These are phyloP conservation scores for Cossypha dichroa DNA, from an alignment of 2,797 vertebrate species.

Conservation along the genomic window DNA sequence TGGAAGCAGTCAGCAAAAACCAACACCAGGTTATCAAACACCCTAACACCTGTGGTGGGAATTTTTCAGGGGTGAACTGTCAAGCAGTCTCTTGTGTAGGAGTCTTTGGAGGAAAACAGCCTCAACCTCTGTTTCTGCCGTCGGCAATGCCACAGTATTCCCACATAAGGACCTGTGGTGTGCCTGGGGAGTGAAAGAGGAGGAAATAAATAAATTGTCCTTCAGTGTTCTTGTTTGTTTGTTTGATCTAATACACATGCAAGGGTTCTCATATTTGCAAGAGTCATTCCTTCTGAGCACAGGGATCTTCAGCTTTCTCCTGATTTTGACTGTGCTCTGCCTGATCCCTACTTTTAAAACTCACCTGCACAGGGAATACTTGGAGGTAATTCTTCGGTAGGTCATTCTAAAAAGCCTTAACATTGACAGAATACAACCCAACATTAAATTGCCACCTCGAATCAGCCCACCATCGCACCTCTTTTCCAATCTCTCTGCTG, in stretches of 20 bases:
- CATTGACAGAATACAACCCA: background rate
- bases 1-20: background rate
- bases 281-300: background rate
- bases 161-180: background rate
- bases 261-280: background rate
- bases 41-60: background rate
- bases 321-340: background rate
- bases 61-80: background rate
- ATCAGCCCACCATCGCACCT: background rate
- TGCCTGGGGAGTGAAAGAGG: background rate
- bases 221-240: background rate
- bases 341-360: background rate
- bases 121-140: background rate
- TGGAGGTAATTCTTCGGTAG: background rate
- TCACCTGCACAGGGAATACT: background rate
- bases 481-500: slow-evolving; percentile 40
- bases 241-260: background rate
- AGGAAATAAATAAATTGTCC: background rate
- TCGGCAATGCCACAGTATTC: background rate
- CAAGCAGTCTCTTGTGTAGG: background rate
- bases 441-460: background rate
- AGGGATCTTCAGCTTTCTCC: background rate
- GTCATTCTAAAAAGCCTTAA: background rate
- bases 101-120: background rate
- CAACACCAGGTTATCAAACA: background rate